Conservation (phyloP, 2,797 vertebrate species). For the Sebastes minor region DNA sequence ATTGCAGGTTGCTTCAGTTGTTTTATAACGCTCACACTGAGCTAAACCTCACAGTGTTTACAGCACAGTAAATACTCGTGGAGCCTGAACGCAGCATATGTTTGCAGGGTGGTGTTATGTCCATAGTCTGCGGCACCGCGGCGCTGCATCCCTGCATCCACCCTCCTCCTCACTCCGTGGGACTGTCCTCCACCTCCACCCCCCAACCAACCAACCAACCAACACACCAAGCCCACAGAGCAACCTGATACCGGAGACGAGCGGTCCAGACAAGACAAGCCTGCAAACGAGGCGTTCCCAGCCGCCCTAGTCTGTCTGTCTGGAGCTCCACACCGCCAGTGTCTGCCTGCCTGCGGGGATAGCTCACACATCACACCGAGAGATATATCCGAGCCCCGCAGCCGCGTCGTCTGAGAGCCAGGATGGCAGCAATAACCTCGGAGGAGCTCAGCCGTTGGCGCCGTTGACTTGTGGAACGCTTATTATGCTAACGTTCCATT, state of each 20-base stretch:
- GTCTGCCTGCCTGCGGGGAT: constrained; percentile 38
- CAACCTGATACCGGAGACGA: constrained; percentile 79
- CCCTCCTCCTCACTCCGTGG: background rate
- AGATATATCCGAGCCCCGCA: constrained; percentile 14
- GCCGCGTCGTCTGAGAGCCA: too few species aligned
- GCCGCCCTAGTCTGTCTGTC: constrained; percentile 68
- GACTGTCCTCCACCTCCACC: constrained; percentile 45
- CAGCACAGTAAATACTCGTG: background rate
- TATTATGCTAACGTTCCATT: background rate
- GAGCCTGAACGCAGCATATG: constrained; percentile 15
- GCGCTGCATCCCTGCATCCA: constrained; percentile 58
- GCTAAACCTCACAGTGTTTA: background rate
- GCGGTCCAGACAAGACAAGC: constrained; percentile 79
- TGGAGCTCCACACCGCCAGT: constrained; percentile 47
- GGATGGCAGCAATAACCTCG: too few species aligned
- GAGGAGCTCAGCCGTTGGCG: too few species aligned
- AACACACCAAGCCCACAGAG: constrained; percentile 67
- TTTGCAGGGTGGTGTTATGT: constrained; percentile 51
- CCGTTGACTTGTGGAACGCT: too few species aligned
- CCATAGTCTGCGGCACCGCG: constrained; percentile 70
- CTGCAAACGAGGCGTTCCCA: constrained; percentile 80
- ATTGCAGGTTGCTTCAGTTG: background rate
- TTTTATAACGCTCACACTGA: background rate
- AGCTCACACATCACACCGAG: constrained; percentile 9
- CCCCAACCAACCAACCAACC: background rate